Conservation (phyloP, 2,888 invertebrate genomes). For the Yponomeuta cagnagella region DNA sequence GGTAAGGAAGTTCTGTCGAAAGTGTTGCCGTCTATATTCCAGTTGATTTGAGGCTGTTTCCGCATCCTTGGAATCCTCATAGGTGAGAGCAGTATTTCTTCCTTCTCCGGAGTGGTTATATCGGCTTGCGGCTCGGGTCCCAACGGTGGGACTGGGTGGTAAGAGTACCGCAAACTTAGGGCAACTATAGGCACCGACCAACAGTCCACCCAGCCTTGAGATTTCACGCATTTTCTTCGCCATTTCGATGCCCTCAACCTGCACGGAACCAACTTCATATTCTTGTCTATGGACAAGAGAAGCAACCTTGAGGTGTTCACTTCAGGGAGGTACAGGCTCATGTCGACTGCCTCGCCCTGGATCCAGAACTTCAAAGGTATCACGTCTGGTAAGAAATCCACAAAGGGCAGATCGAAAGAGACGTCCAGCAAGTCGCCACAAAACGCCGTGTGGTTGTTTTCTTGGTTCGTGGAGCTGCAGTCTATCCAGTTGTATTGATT, state of each 20-base stretch:
- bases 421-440: conserved; percentile 95
- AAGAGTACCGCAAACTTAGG: conserved; percentile 91
- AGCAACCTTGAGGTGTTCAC: conserved; percentile 91
- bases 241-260: conserved; percentile 79
- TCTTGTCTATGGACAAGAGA: conserved; percentile 88
- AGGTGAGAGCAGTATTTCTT: conserved; percentile 93
- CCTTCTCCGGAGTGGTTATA: conserved; percentile 95
- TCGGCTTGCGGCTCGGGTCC: conserved; percentile 93
- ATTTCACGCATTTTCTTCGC: conserved; percentile 85
- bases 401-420: conserved; percentile 95
- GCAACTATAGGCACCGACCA: conserved; percentile 97
- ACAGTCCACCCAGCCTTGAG: conserved; percentile 94
- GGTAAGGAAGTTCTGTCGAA: conserved; percentile 92
- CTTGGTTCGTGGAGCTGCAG: conserved; percentile 95
- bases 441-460: conserved; percentile 95
- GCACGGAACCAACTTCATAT: conserved; percentile 87
- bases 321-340: conserved; percentile 93
- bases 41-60: conserved; percentile 81
- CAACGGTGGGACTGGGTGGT: conserved; percentile 93
- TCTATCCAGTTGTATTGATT: conserved; percentile 99
- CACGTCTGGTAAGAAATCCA: conserved; percentile 93
- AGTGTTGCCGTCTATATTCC: conserved; percentile 81
- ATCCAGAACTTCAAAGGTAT: conserved; percentile 94
- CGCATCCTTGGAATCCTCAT: conserved; percentile 90
- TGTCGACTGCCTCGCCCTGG: conserved; percentile 95